Conservation (phyloP, 2,888 invertebrate genomes). For the Chalcis sispes region DNA sequence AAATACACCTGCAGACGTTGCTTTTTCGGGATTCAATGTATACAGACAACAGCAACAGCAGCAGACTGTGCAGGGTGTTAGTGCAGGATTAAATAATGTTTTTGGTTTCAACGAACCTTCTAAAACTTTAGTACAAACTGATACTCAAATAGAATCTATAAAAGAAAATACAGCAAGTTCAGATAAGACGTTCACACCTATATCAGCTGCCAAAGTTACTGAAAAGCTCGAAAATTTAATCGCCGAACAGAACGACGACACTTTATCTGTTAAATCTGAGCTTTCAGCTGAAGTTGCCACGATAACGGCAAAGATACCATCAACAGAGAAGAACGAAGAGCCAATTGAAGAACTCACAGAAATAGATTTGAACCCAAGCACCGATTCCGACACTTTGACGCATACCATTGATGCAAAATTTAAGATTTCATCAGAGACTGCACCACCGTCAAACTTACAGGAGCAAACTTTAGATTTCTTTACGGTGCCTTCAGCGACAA, state of each 20-base stretch:
- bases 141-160: slow-evolving; percentile 12
- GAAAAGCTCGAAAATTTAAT: slow-evolving; percentile 71
- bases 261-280: slow-evolving; percentile 54
- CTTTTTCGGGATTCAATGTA: slow-evolving; percentile 64
- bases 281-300: slow-evolving; percentile 55
- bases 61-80: not conserved
- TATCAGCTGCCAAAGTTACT: slow-evolving; percentile 61
- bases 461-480: slow-evolving; percentile 26
- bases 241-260: slow-evolving; percentile 65
- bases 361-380: slow-evolving; percentile 56
- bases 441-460: not conserved
- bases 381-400: not conserved
- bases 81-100: not conserved
- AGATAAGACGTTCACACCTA: slow-evolving; percentile 47
- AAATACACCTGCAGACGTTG: slow-evolving; percentile 70
- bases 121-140: not conserved
- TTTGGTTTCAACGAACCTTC: slow-evolving; percentile 19
- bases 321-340: not conserved
- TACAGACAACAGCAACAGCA: slow-evolving; percentile 59
- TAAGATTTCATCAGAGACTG: not conserved
- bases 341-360: slow-evolving; percentile 58
- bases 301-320: slow-evolving; percentile 53
- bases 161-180: slow-evolving; percentile 14
- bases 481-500: slow-evolving; percentile 27
- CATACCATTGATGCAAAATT: slow-evolving; percentile 9